A percentile compares a stretch with the other conserved stretches of the same genome.
phyloP scores from a whole-genome alignment of 2,888 invertebrate genomes.

The Cheilosia pagana region DNA sequence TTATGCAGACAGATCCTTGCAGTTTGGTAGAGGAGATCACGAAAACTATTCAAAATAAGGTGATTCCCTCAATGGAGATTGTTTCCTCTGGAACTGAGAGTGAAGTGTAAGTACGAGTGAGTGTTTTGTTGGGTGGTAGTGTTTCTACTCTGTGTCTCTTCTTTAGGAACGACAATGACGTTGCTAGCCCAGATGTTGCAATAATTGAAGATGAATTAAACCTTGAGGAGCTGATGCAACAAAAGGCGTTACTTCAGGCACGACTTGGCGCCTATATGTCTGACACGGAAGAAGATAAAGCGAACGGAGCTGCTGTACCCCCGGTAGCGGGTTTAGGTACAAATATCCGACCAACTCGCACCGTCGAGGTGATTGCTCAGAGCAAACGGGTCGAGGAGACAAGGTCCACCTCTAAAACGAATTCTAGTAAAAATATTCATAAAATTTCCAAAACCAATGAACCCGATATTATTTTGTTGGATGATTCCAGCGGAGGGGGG shows the following conservation, averaged over 20 bases:
- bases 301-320: slow-evolving; percentile 78
- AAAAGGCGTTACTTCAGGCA: slow-evolving; percentile 93
- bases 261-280: slow-evolving; percentile 90
- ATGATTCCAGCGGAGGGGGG: slow-evolving; percentile 87
- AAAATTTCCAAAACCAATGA: slow-evolving; percentile 82
- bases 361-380: slow-evolving; percentile 47
- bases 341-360: slow-evolving; percentile 43
- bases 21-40: slow-evolving; percentile 84
- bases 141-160: not conserved
- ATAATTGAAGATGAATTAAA: slow-evolving; percentile 94
- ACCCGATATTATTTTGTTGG: slow-evolving; percentile 87
- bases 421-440: slow-evolving; percentile 83
- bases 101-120: slow-evolving; percentile 83
- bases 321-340: slow-evolving; percentile 46
- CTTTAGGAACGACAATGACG: slow-evolving; percentile 85
- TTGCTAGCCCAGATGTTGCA: slow-evolving; percentile 89
- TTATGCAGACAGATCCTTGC: slow-evolving; percentile 83
- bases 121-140: not conserved
- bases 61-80: slow-evolving; percentile 85
- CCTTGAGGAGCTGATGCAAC: slow-evolving; percentile 94
- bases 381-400: slow-evolving; percentile 66
- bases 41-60: slow-evolving; percentile 82
- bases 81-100: slow-evolving; percentile 89
- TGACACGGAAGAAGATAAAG: slow-evolving; percentile 86
- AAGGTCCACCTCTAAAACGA: slow-evolving; percentile 76